Evolutionary conservation across 2,113 vertebrate genomes (phyloP).

Genomic region (Struthio camelus): DNA sequence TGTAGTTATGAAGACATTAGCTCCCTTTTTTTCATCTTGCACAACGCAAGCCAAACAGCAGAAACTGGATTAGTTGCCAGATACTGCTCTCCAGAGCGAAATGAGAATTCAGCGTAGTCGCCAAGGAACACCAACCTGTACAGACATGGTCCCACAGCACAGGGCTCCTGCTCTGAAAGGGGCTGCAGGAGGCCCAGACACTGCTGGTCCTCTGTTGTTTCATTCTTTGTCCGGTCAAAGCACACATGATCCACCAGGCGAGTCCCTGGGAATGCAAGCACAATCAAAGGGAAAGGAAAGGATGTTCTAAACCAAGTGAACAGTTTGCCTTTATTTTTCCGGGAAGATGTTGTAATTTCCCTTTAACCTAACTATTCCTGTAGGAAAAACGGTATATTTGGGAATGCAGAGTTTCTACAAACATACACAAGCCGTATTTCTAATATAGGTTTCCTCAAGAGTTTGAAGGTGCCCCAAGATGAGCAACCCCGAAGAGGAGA

Average conservation of each 20-base stretch:
- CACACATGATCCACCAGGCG: constrained; percentile 76
- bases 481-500: not conserved
- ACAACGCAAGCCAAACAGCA: constrained; percentile 75
- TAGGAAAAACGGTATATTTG: not conserved
- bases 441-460: not conserved
- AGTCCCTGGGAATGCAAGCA: constrained; percentile 70
- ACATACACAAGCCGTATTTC: not conserved
- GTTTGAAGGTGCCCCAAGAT: not conserved
- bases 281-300: not conserved
- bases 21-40: constrained; percentile 62
- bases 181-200: constrained; percentile 72
- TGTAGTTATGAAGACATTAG: constrained; percentile 10
- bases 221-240: constrained; percentile 69
- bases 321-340: not conserved
- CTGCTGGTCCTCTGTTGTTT: constrained; percentile 60
- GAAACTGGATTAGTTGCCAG: constrained; percentile 76
- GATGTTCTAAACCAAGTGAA: not conserved
- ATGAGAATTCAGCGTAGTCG: not conserved
- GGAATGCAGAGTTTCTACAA: not conserved
- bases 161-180: constrained; percentile 59
- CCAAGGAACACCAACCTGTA: constrained; percentile 75
- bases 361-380: not conserved
- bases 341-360: not conserved
- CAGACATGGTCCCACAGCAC: constrained; percentile 78
- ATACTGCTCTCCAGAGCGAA: not conserved